Evolutionary conservation across 2,797 vertebrate genomes (phyloP).

Genomic region (Pseudopleuronectes americanus): DNA sequence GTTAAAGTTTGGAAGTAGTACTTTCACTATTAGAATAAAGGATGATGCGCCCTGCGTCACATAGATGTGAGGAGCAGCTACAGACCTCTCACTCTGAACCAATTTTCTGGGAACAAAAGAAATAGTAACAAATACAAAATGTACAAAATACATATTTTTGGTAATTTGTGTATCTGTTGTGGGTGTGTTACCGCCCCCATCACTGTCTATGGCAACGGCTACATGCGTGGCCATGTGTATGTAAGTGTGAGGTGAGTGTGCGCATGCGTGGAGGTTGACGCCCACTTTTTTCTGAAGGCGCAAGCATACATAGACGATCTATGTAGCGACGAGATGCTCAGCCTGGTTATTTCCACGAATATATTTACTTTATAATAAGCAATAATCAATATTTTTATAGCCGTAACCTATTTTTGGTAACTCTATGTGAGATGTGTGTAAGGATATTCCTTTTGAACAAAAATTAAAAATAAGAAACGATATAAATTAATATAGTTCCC

Average conservation of each 20-base stretch:
- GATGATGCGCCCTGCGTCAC: background rate
- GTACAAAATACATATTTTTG: background rate
- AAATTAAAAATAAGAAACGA: background rate
- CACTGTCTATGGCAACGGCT: background rate
- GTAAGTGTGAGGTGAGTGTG: background rate
- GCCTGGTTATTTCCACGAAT: background rate
- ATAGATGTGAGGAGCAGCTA: background rate
- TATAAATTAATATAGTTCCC: background rate
- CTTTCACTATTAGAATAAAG: background rate
- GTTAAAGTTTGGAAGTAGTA: no score
- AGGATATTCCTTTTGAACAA: fast-evolving
- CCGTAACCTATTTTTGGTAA: fast-evolving
- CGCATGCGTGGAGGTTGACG: constrained; percentile 57
- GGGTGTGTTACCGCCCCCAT: background rate
- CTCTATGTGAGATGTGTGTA: fast-evolving
- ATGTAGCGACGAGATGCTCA: background rate
- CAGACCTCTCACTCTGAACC: constrained; percentile 50
- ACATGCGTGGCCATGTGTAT: background rate
- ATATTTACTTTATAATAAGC: fast-evolving
- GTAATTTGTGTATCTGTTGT: background rate
- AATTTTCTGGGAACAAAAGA: constrained; percentile 2
- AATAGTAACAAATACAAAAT: fast-evolving
- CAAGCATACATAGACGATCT: constrained; percentile 26
- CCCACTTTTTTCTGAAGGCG: constrained; percentile 30
- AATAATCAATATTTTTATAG: fast-evolving